Base-by-base conservation (phyloP, 2,113 vertebrate species). In the Noturus placidus region DNA sequence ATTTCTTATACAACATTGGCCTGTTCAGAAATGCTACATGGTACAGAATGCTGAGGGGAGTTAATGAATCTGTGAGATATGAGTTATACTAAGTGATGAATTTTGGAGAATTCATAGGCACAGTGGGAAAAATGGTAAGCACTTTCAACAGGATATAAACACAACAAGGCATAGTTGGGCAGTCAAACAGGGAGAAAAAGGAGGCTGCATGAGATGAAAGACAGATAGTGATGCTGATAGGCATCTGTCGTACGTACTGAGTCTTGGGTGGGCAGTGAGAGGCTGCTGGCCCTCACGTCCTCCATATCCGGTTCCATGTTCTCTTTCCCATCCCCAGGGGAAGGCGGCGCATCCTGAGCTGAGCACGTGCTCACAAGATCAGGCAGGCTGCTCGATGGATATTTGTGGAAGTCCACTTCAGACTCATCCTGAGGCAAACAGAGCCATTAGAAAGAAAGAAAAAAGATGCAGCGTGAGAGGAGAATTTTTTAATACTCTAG, bases 301-400 rank as follows among this genome's bases (percentile, higher is more conserved):
- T 95, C 95, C 52, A 93, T 92, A 27, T 95, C 95, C 3, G 95
- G 94, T 56, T 95, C 94, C 93, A 96, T 93, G 0, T 96, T 96
- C 91, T 96, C 95, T 83, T 96, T 96, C 82, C 95, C 95, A 87
- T 96, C 96, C 5, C 91, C 94, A 78, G 87, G 77, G 93, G 94
- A 96, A 79, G 94, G 94, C 33, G 92, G 91, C 33, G 92, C 87
- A 59, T 95, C 94, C 90, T 96, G 94, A 63, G 94, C 93, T 30
- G 96, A 96, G 88, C 94, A 97, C 83, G 95, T 96, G 92, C 96
- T 99, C 90, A 97, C 94, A 86, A 99, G 93, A 91, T 99, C 97
- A 14, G 97, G 97, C 87, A 99, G 93, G 93, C 97, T 99, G 93
- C 96, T 96, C 63, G 96, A 97, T 0, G 97, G 96, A 77, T 96